A percentile compares a stretch with the other conserved stretches of the same genome.
Evolutionary conservation across 2,797 vertebrate genomes (phyloP).

Genomic region (Arctocebus calabarensis): DNA sequence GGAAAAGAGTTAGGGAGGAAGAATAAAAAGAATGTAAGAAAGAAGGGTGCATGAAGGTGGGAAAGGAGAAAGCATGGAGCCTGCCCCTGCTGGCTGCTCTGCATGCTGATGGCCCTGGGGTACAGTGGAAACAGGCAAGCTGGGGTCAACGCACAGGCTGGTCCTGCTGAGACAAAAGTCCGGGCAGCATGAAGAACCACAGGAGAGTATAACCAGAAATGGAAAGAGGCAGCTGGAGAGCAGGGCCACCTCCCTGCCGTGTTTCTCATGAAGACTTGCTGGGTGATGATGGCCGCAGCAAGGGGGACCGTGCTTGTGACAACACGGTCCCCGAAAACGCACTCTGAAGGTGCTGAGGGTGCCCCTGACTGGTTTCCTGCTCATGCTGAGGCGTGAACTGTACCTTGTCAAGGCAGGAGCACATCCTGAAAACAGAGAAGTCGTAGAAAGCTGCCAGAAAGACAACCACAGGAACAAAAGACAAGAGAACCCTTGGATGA

Average conservation of each 20-base stretch:
- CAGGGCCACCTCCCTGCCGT: no score
- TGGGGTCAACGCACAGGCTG: background rate
- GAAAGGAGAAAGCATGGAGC: background rate
- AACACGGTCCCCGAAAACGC: no score
- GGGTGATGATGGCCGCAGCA: background rate
- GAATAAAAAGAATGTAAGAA: background rate
- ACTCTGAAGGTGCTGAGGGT: background rate
- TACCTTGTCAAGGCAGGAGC: constrained; percentile 1
- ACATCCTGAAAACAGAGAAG: background rate
- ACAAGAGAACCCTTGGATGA: background rate
- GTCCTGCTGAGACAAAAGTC: background rate
- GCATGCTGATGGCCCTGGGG: accelerated
- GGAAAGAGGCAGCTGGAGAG: background rate
- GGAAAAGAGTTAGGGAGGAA: background rate
- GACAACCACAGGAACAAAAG: background rate
- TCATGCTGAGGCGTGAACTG: background rate
- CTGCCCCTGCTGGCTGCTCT: background rate
- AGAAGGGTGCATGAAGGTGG: background rate
- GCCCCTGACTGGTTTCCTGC: background rate
- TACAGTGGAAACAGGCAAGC: background rate
- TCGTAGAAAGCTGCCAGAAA: background rate
- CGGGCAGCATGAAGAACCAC: background rate
- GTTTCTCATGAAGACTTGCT: background rate
- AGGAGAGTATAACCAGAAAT: background rate
- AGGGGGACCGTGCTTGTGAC: no score